Conservation (phyloP, 2,113 vertebrate species). For the Mungos mungo region DNA sequence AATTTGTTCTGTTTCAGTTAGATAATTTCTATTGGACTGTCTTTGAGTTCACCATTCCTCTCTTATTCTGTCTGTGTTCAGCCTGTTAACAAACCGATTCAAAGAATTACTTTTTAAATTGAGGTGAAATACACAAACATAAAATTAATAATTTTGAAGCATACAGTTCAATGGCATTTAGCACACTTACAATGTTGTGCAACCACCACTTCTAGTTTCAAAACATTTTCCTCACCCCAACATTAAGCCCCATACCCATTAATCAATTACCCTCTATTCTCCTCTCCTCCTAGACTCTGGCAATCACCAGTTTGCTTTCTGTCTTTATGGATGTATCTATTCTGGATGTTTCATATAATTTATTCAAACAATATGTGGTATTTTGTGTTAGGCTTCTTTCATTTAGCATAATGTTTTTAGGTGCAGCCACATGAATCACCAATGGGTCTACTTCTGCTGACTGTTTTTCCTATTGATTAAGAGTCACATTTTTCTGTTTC, state of each 20-base stretch:
- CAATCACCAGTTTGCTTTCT: not conserved
- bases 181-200: not conserved
- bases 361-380: not conserved
- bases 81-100: not conserved
- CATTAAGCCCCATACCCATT: not conserved
- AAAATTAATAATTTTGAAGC: slow-evolving; percentile 2
- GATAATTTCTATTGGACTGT: not conserved
- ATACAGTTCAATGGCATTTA: not conserved
- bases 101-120: not conserved
- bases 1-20: not conserved
- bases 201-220: not conserved
- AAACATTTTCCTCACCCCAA: not conserved
- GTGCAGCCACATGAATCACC: not conserved
- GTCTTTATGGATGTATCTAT: not conserved
- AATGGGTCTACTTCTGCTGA: not conserved
- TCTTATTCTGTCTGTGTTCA: not conserved
- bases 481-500: not conserved
- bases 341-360: not conserved
- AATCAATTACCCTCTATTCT: not conserved
- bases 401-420: not conserved
- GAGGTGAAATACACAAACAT: not conserved
- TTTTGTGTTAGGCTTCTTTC: not conserved
- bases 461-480: not conserved
- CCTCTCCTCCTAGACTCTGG: not conserved
- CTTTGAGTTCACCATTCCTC: not conserved